Conservation (phyloP, 2,797 vertebrate genomes). For the Eulemur mongoz region DNA sequence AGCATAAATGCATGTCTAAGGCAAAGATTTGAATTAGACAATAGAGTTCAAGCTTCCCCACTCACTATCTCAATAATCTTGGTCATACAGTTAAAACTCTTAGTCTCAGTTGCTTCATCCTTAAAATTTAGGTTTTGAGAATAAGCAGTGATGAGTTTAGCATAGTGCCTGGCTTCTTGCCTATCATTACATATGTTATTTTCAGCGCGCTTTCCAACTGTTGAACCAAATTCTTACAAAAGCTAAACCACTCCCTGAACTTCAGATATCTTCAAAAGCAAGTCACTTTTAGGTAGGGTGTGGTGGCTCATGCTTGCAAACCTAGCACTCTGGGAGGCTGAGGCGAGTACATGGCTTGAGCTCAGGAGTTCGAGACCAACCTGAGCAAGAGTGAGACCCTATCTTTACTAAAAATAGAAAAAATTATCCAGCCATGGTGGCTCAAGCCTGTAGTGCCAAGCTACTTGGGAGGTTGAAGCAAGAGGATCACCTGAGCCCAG, state of each 20-base stretch:
- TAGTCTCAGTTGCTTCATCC: neutral
- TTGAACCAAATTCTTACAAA: slow-evolving; percentile 35
- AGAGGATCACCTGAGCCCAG: too few relatives aligned
- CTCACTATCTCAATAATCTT: neutral
- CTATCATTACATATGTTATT: slow-evolving; percentile 4
- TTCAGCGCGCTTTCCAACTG: neutral
- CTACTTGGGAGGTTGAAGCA: too few relatives aligned
- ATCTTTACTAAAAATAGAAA: too few relatives aligned
- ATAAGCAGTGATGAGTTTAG: neutral
- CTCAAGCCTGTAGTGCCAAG: too few relatives aligned
- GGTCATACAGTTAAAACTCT: neutral
- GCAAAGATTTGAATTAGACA: neutral
- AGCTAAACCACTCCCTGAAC: neutral
- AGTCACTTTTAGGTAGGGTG: neutral
- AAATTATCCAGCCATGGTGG: too few relatives aligned
- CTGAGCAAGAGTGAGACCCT: too few relatives aligned
- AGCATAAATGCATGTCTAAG: neutral
- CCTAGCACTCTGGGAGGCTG: too few relatives aligned
- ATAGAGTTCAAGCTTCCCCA: neutral
- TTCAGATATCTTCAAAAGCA: slow-evolving; percentile 16
- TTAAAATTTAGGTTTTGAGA: slow-evolving; percentile 36
- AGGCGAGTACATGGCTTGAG: too few relatives aligned
- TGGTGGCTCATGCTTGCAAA: too few relatives aligned
- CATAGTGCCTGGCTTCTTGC: neutral
- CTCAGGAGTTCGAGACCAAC: too few relatives aligned